Conservation (phyloP, 2,113 vertebrate genomes). For the Ursus arctos region DNA sequence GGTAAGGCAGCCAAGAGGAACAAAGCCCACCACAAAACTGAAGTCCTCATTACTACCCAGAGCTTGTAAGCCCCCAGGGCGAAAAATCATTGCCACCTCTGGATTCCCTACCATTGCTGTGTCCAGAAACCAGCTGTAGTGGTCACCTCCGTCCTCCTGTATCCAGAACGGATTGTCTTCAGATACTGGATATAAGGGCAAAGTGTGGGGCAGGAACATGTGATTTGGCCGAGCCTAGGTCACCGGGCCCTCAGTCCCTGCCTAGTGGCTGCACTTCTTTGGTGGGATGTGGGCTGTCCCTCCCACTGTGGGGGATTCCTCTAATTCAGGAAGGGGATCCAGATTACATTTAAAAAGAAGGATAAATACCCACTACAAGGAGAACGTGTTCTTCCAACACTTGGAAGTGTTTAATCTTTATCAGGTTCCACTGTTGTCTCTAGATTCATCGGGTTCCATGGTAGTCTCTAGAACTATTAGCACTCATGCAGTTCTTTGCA, state of each 20-base stretch:
- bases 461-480: neutral
- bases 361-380: neutral
- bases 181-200: neutral
- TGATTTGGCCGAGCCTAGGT: neutral
- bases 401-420: neutral
- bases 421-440: neutral
- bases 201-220: neutral
- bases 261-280: neutral
- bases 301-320: neutral
- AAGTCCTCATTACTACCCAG: neutral
- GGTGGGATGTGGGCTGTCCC: neutral
- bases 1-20: neutral
- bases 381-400: neutral
- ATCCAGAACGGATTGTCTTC: neutral
- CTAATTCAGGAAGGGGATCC: neutral
- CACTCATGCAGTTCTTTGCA: neutral
- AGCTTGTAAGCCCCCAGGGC: accelerated
- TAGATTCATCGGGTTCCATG: neutral
- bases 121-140: neutral
- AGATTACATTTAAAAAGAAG: neutral
- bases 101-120: too few relatives aligned
- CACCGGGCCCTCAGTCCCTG: neutral
- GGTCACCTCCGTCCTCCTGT: neutral
- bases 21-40: neutral
- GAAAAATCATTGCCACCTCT: neutral